Conservation (phyloP, 1,140 invertebrate species). For the Trachymyrmex cornetzi region DNA sequence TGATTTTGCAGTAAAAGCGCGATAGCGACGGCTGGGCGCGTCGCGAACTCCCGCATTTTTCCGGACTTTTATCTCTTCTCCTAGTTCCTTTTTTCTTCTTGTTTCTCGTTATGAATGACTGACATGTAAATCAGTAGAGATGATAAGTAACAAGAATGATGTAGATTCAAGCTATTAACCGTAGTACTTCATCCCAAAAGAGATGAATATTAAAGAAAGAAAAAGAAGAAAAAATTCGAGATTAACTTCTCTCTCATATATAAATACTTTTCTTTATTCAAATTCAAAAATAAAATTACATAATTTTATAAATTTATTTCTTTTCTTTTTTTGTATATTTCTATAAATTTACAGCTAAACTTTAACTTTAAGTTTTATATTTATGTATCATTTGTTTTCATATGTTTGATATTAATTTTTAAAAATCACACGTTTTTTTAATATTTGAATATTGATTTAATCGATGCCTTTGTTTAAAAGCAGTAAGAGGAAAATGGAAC, state of each 20-base stretch:
- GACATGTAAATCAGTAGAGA: neutral
- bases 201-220: neutral
- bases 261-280: neutral
- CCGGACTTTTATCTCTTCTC: neutral
- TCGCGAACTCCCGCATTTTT: slow-evolving; percentile 2
- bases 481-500: neutral
- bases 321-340: neutral
- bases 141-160: neutral
- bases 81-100: neutral
- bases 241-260: neutral
- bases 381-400: neutral
- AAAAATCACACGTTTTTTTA: neutral
- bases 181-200: neutral
- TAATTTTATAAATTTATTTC: neutral
- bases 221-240: neutral
- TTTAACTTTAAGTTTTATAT: slow-evolving; percentile 6
- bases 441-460: neutral
- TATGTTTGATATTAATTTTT: neutral
- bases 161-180: neutral
- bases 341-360: neutral
- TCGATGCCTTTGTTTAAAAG: neutral
- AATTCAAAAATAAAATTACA: neutral
- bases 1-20: slow-evolving; percentile 43
- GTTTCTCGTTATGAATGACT: neutral
- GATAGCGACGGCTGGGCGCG: neutral